Evolutionary conservation across 2,888 invertebrate genomes (phyloP), one percentile per base, ranked within the genome.

Genomic region (Drosophila austrosaltans): DNA sequence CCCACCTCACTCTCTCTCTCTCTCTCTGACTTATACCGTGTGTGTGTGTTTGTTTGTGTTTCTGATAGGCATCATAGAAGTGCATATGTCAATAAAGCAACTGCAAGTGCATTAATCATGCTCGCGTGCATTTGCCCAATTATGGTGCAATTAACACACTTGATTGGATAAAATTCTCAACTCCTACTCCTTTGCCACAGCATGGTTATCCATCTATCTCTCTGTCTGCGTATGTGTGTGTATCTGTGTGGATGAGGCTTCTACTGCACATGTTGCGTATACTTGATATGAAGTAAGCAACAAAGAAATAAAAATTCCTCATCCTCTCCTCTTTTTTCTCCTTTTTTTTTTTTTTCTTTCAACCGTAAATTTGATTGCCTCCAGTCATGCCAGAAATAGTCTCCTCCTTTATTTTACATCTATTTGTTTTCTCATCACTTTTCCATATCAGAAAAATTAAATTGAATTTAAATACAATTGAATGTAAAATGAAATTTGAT

Each of bases 91-190:
- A 83, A 75, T 67, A 81, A 76, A 54, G 72, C 72, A 89, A 69
- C 57, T 57, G 32, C 72, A 89, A 68, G 54, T 70, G 77, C 73
- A 87, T 89, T 89, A 89, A 77, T 87, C 64, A 89, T 87, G 77
- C 48, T 48, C 48, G 48, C 48, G 25, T 48, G 48, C 89, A 79
- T 68, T 84, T 90, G 89, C 74, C 90, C 85, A 88, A 89, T 86
- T 89, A 83, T 76, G 89, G 87, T 74, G 82, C 85, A 86, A 86
- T 86, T 86, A 86, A 81, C 84, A 81, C 85, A 87, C 77, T 75
- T 84, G 90, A 90, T 89, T 85, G 85, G 72, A 62, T 69, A 78
- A 85, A 66, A 68, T 68, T 74, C 20, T 76, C 66, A 25, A 30
- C 68, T 59, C 48, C 48, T 48, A 25, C 48, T 48, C 48, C 48